Evolutionary conservation across 2,113 vertebrate species (phyloP), one percentile per base, ranked within the genome.

Genomic region (Pardalotus punctatus): DNA sequence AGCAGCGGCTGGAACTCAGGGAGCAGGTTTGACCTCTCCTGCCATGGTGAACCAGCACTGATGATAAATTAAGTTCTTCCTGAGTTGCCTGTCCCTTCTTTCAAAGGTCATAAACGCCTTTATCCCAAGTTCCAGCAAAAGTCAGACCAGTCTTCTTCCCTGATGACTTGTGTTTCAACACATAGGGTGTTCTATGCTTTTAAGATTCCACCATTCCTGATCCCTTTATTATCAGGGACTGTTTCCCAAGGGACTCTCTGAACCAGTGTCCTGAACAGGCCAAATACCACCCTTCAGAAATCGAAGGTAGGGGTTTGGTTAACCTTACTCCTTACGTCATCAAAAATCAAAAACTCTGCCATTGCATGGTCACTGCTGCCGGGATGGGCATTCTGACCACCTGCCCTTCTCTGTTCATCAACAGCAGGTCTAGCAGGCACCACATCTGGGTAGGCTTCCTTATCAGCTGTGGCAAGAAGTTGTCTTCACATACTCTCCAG

Each of bases 1-100:
- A 48, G 28, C 27, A 62, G 48, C 0, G 0, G 21, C 38, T 36
- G 38, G 33, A 62, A 27, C 28, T 22, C 1, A 0, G 22, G 29
- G 23, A 65, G 42, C 0, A 0, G 10, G 18, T 23, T 54, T 47
- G 48, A 54, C 33, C 28, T 38, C 23, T 38, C 58, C 23, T 45
- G 7, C 40, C n/a, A 7, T 42, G 42, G 42, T 42, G 42, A 42
- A 42, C 16, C 38, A 51, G 31, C 29, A 53, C 12, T 25, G 17
- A 31, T 36, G 21, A 45, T 27, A 62, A 71, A 62, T 31, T 16
- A 40, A 40, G 43, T 18, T 67, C 57, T 27, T 43, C 36, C 25
- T 58, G 36, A 50, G 45, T 18, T 77, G 76, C 17, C 36, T 58
- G 9, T 36, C 21, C 36, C 53, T 51, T 36, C 53, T 67, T 58